A percentile compares a stretch with the other conserved stretches of the same genome.
Conservation (phyloP, 2,113 vertebrate species). For the Monopterus albus region DNA sequence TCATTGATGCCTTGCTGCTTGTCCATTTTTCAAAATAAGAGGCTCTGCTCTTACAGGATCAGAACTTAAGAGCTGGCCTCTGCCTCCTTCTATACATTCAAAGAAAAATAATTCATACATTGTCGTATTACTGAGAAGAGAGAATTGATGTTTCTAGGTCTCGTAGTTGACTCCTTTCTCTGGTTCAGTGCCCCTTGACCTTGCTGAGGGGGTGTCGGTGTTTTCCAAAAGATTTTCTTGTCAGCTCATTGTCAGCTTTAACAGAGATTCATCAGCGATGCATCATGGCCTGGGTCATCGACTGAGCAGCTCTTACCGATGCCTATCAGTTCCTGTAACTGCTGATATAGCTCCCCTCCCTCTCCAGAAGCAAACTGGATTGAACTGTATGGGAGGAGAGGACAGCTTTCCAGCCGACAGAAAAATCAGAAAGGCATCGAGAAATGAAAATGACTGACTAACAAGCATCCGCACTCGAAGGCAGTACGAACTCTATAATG, state of each 20-base stretch:
- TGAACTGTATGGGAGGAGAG: slow-evolving; percentile 19
- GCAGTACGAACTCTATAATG: slow-evolving; percentile 17
- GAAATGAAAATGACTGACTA: too few species aligned
- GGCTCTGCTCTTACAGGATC: too few species aligned
- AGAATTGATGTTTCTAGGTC: too few species aligned
- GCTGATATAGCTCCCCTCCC: too few species aligned
- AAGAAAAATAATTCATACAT: too few species aligned
- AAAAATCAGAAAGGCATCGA: too few species aligned
- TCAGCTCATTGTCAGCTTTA: slow-evolving; percentile 59
- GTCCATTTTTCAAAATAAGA: too few species aligned
- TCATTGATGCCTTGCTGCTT: too few species aligned
- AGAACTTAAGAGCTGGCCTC: too few species aligned
- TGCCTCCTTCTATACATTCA: too few species aligned
- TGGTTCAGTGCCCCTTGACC: slow-evolving; percentile 69
- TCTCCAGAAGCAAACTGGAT: too few species aligned
- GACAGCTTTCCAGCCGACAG: too few species aligned
- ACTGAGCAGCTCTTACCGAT: slow-evolving; percentile 23
- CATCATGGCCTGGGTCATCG: slow-evolving; percentile 50
- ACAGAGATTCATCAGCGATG: slow-evolving; percentile 33
- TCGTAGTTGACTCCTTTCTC: not conserved
- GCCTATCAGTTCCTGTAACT: slow-evolving; percentile 14
- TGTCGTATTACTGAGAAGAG: not conserved
- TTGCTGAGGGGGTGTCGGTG: slow-evolving; percentile 37
- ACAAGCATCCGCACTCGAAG: slow-evolving; percentile 25
- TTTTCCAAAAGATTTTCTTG: slow-evolving; percentile 54